phyloP scores from a whole-genome alignment of 2,888 invertebrate species.

The Bunonema sp. region DNA sequence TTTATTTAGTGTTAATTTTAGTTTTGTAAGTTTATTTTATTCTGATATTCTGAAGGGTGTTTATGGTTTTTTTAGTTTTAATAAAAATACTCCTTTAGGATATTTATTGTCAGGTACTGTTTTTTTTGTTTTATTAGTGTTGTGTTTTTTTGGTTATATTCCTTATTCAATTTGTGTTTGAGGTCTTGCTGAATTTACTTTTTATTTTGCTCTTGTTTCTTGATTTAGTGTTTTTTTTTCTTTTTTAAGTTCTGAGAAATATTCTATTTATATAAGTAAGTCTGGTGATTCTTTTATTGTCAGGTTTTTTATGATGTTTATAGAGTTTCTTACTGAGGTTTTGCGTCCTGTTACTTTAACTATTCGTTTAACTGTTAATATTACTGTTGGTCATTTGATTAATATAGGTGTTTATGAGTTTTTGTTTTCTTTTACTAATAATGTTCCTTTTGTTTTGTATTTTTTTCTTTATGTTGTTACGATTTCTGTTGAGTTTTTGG shows the following conservation, averaged over 20 bases:
- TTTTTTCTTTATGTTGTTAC: constrained; percentile 21
- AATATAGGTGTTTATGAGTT: constrained; percentile 67
- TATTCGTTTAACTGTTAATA: constrained; percentile 29
- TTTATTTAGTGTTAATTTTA: constrained; percentile 22
- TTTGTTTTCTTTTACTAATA: constrained; percentile 65
- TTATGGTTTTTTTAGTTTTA: constrained; percentile 42
- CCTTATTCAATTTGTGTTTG: constrained; percentile 59
- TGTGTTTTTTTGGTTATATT: constrained; percentile 25
- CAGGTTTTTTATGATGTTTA: constrained; percentile 49
- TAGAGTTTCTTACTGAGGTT: constrained; percentile 72
- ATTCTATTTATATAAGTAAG: constrained; percentile 39
- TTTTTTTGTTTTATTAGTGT: constrained; percentile 18
- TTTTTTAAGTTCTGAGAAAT: constrained; percentile 29
- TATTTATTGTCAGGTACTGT: constrained; percentile 23
- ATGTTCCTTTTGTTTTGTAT: constrained; percentile 44
- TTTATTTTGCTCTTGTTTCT: constrained; percentile 65
- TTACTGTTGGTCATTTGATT: constrained; percentile 27
- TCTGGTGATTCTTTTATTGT: constrained; percentile 22
- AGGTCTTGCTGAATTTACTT: constrained; percentile 60
- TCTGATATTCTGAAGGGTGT: constrained; percentile 22
- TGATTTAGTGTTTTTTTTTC: constrained; percentile 57
- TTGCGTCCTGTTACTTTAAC: constrained; percentile 45
- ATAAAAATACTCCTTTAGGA: constrained; percentile 31
- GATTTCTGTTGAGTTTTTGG: constrained; percentile 54
- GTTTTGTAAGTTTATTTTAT: constrained; percentile 16